A percentile compares a stretch with the other conserved stretches of the same genome.
These are phyloP conservation scores for Melitaea cinxia DNA, from an alignment of 1,140 invertebrate genomes.

Conservation along the genomic window DNA sequence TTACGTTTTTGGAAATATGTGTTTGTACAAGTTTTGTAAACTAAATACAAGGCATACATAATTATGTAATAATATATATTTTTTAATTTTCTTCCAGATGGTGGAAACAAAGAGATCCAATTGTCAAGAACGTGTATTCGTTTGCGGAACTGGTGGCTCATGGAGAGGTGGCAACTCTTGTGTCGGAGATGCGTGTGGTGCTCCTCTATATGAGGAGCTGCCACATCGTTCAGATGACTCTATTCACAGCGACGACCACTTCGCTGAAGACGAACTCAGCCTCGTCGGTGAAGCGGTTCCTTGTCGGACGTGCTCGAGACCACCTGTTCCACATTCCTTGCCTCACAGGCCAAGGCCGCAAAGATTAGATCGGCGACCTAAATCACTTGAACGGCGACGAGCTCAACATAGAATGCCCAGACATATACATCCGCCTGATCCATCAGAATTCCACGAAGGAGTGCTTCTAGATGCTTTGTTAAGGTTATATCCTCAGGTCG, in stretches of 20 bases:
- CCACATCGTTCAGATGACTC: constrained; percentile 75
- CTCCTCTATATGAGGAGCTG: constrained; percentile 77
- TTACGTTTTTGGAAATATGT: too few species aligned
- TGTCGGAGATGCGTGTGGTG: constrained; percentile 66
- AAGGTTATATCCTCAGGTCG: constrained; percentile 83
- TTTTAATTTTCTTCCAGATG: constrained; percentile 58
- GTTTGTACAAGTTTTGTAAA: too few species aligned
- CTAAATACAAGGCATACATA: too few species aligned
- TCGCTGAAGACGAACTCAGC: constrained; percentile 79
- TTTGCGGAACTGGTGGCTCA: constrained; percentile 65
- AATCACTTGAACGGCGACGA: constrained; percentile 68
- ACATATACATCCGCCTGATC: constrained; percentile 69
- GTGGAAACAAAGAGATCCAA: constrained; percentile 73
- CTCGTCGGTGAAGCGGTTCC: constrained; percentile 77
- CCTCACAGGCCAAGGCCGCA: constrained; percentile 71
- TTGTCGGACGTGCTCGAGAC: constrained; percentile 65
- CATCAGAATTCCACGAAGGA: constrained; percentile 82
- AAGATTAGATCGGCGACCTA: constrained; percentile 68
- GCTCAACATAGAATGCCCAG: constrained; percentile 68
- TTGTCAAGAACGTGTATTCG: constrained; percentile 71
- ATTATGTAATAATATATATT: not conserved
- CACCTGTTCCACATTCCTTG: constrained; percentile 65
- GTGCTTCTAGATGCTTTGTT: constrained; percentile 82
- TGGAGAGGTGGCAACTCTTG: constrained; percentile 71
- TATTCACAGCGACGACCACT: constrained; percentile 78